Base-by-base conservation (phyloP, 2,797 vertebrate species). In the Leptatherina wallacei region DNA sequence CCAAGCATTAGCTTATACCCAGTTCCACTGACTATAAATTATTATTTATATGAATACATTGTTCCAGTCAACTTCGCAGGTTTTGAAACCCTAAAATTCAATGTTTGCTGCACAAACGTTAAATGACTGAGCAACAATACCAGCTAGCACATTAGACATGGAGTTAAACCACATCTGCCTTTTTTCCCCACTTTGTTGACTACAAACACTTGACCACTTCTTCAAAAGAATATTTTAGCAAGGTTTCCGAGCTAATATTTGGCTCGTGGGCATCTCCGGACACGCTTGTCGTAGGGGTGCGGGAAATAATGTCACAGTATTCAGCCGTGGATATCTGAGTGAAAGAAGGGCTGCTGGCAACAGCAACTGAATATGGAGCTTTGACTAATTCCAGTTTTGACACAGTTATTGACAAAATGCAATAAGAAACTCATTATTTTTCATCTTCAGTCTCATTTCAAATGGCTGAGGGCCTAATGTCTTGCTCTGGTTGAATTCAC, bases 381-480 rank as follows among this genome's bases (percentile, higher is more conserved):
- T 94, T 93, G 93, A 94, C 94, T 95, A 95, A 95, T 95, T 95
- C 93, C 92, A 94, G 91, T 94, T 95, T 95, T 94, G 94, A 94
- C 94, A 94, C 93, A 94, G 90, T 92, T 94, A 94, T 94, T 94
- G 92, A 94, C 94, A 94, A 91, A 93, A 91, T 80, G 93, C 93
- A 95, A 93, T 95, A 92, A 94, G 92, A 93, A 94, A 94, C 89
- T 95, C 92, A 95, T 95, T 95, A 94, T 92, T 91, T 92, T 90
- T 88, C 89, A 90, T 90, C 89, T 91, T 87, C 87, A 88, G 91
- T 86, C 90, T 91, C 87, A 91, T 93, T 93, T 93, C 78, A 82
- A 83, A 90, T 82, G 75, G 91, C 89, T 78, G 71, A 85, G 77
- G 92, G 92, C 86, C 89, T 85, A 87, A 92, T 92, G 93, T 93